Conservation (phyloP, 2,797 vertebrate genomes). For the Sarcoramphus papa region DNA sequence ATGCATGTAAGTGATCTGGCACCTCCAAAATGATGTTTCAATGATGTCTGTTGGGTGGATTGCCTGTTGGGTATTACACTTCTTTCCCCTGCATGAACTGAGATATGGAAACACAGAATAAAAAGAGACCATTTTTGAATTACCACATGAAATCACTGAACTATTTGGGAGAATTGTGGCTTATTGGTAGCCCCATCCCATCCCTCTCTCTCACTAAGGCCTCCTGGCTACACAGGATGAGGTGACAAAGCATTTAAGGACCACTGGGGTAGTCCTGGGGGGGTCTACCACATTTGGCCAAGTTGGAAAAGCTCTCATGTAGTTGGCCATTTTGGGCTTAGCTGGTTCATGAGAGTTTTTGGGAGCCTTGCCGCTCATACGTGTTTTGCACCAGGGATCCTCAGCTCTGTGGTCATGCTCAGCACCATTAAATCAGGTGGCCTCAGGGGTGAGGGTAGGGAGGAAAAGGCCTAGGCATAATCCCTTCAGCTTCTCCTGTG, state of each 20-base stretch:
- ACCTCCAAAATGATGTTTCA: background rate
- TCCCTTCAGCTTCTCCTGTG: background rate
- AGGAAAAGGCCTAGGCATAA: background rate
- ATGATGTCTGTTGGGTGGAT: background rate
- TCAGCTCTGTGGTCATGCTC: background rate
- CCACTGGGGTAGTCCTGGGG: rapidly evolving
- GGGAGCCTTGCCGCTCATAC: background rate
- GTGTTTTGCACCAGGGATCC: background rate
- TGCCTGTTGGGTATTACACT: background rate
- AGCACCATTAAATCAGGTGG: background rate
- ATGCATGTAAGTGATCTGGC: rapidly evolving
- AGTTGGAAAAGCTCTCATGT: background rate
- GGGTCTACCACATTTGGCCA: rapidly evolving
- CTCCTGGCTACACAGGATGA: background rate
- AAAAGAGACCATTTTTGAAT: background rate
- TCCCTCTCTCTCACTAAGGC: background rate
- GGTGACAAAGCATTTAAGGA: background rate
- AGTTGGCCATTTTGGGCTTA: background rate
- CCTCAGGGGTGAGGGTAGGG: background rate
- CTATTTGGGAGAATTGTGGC: background rate
- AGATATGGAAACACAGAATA: background rate
- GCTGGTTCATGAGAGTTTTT: background rate
- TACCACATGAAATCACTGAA: background rate
- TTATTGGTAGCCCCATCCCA: background rate
- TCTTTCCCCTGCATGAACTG: background rate